A percentile compares a stretch with the other conserved stretches of the same genome.
Conservation (phyloP, 1,140 invertebrate genomes). For the Heliothis virescens region DNA sequence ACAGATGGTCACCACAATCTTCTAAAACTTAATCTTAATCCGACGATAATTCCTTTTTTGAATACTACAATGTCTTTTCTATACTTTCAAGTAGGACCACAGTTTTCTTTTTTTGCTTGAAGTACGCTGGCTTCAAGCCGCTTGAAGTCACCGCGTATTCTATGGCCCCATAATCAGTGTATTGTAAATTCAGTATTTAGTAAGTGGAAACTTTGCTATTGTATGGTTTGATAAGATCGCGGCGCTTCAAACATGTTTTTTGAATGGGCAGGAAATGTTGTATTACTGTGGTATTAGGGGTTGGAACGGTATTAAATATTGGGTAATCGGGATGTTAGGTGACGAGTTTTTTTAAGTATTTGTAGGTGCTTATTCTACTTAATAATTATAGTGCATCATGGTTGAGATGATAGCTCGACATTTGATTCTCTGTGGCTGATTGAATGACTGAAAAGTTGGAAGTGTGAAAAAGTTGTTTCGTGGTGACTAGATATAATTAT, state of each 20-base stretch:
- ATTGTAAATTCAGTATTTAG: slow-evolving; percentile 26
- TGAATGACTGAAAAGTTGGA: too few species aligned
- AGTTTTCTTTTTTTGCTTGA: not conserved
- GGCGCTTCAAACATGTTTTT: slow-evolving; percentile 32
- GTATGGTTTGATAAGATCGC: slow-evolving; percentile 34
- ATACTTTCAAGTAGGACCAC: not conserved
- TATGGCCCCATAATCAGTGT: slow-evolving; percentile 21
- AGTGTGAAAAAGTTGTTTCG: too few species aligned
- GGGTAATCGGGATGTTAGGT: not conserved
- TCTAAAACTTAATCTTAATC: not conserved
- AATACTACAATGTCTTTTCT: not conserved
- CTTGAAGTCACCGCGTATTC: not conserved
- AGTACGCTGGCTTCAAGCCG: not conserved
- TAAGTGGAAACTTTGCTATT: slow-evolving; percentile 35
- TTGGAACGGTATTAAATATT: not conserved
- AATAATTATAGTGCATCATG: too few species aligned
- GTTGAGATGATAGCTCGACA: too few species aligned
- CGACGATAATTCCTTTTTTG: not conserved
- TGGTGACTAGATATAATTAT: too few species aligned
- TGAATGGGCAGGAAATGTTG: slow-evolving; percentile 39
- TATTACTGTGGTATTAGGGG: slow-evolving; percentile 25
- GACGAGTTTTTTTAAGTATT: too few species aligned
- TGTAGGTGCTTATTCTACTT: too few species aligned
- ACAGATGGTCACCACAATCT: not conserved
- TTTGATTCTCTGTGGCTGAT: too few species aligned